Percentiles rank a stretch among this genome's conserved stretches.
phyloP scores from a whole-genome alignment of 2,888 invertebrate genomes.

The Carterocephalus palaemon region DNA sequence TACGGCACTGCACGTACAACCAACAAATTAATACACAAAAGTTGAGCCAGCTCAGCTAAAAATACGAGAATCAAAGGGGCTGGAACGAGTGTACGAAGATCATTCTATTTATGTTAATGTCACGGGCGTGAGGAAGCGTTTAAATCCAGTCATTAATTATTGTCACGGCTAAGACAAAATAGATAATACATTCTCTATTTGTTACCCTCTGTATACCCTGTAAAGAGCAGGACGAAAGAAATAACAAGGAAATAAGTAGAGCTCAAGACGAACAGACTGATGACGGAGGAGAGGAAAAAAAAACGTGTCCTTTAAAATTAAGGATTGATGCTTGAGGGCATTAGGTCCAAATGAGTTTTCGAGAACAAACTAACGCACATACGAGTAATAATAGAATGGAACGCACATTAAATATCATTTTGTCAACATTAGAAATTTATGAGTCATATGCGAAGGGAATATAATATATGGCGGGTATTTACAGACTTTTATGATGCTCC shows the following conservation, averaged over 20 bases:
- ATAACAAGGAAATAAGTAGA: conserved; percentile 68
- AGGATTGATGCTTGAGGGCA: conserved; percentile 58
- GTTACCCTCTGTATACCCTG: conserved; percentile 59
- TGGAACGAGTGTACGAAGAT: conserved; percentile 64
- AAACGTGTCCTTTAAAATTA: conserved; percentile 67
- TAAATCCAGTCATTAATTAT: conserved; percentile 79
- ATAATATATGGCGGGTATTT: conserved; percentile 57
- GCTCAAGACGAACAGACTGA: conserved; percentile 64
- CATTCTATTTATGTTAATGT: conserved; percentile 79
- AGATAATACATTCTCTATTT: conserved; percentile 76
- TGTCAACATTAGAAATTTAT: conserved; percentile 72
- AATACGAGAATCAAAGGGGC: conserved; percentile 77
- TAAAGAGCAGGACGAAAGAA: conserved; percentile 69
- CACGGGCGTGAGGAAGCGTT: conserved; percentile 80
- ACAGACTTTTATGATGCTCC: conserved; percentile 55
- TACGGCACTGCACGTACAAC: conserved; percentile 53
- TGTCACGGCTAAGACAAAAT: conserved; percentile 77
- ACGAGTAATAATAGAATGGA: conserved; percentile 50
- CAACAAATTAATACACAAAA: conserved; percentile 75
- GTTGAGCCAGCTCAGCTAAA: conserved; percentile 68
- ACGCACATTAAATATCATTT: conserved; percentile 71
- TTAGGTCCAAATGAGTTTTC: conserved; percentile 63
- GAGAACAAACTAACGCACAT: conserved; percentile 63
- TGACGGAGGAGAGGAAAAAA: conserved; percentile 61
- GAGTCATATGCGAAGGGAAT: conserved; percentile 50